These are phyloP conservation scores for Drosophila rubida DNA, from an alignment of 2,888 invertebrate species.

Conservation along the genomic window DNA sequence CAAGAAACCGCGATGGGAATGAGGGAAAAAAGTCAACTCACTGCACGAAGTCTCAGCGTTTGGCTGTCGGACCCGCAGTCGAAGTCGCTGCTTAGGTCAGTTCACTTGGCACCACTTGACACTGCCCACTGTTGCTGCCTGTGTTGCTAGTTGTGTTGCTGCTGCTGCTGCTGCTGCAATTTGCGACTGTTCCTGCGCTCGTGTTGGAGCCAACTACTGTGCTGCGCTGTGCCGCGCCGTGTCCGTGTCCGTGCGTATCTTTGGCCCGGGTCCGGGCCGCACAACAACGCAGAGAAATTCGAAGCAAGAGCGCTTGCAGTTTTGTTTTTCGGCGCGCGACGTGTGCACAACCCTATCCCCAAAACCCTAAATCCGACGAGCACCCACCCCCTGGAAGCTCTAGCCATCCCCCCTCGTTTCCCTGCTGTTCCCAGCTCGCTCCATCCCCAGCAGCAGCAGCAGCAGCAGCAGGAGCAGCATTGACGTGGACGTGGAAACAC, in stretches of 20 bases:
- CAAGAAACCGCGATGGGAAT: conserved; percentile 22
- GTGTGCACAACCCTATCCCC: conserved; percentile 36
- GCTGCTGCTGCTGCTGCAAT: conserved; percentile 31
- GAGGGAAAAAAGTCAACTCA: conserved; percentile 16
- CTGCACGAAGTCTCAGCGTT: neutral
- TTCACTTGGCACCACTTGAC: conserved; percentile 11
- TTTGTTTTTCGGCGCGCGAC: conserved; percentile 43
- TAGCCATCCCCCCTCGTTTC: neutral
- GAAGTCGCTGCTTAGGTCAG: conserved; percentile 42
- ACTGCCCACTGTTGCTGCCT: conserved; percentile 28
- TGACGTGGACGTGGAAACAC: conserved; percentile 23
- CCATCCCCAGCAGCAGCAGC: neutral
- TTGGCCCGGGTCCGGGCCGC: conserved; percentile 23
- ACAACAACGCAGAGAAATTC: conserved; percentile 29
- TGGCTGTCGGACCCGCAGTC: conserved; percentile 9
- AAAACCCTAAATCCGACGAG: conserved; percentile 12
- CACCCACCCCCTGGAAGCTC: neutral
- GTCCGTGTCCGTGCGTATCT: conserved; percentile 10
- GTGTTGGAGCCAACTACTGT: conserved; percentile 68
- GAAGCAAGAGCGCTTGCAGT: conserved; percentile 61
- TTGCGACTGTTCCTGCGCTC: conserved; percentile 72
- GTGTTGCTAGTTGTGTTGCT: conserved; percentile 7
- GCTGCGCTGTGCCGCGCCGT: conserved; percentile 19
- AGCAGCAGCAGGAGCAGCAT: neutral
- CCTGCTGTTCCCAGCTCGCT: neutral